Percentiles rank a stretch among this genome's conserved stretches.
Conservation (phyloP, 2,888 invertebrate species). For the Drosophila villosipedis region DNA sequence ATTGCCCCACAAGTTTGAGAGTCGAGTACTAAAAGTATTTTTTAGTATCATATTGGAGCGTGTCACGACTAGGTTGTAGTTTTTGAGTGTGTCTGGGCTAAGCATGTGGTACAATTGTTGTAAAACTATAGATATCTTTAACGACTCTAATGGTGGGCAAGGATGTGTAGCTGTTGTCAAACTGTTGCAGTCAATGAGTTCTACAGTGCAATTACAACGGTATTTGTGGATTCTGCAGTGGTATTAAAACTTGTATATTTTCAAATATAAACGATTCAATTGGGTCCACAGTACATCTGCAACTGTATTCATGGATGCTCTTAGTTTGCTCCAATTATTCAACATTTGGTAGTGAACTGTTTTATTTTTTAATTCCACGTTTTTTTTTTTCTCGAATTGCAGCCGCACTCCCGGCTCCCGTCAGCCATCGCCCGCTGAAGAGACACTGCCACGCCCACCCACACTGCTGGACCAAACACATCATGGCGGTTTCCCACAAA, state of each 20-base stretch:
- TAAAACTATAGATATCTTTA: constrained; percentile 3
- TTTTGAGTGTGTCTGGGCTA: constrained; percentile 29
- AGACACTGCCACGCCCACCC: constrained; percentile 86
- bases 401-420: constrained; percentile 96
- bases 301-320: background rate
- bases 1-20: constrained; percentile 1
- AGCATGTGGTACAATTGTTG: background rate
- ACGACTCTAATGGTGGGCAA: background rate
- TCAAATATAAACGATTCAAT: background rate
- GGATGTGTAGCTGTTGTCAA: background rate
- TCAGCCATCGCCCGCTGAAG: constrained; percentile 95
- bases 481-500: constrained; percentile 83
- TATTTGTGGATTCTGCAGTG: background rate
- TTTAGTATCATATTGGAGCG: constrained; percentile 1
- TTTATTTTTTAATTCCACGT: background rate
- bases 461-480: constrained; percentile 83
- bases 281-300: background rate
- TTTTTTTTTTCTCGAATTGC: background rate
- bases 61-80: constrained; percentile 16
- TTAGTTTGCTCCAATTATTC: background rate
- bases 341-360: background rate
- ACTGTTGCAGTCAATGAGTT: background rate
- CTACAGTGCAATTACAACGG: constrained; percentile 11
- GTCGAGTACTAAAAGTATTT: background rate
- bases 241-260: background rate